Percentiles rank a stretch among this genome's conserved stretches.
Evolutionary conservation across 2,888 invertebrate species (phyloP).

Genomic region (Gonocerus acuteangulatus): DNA sequence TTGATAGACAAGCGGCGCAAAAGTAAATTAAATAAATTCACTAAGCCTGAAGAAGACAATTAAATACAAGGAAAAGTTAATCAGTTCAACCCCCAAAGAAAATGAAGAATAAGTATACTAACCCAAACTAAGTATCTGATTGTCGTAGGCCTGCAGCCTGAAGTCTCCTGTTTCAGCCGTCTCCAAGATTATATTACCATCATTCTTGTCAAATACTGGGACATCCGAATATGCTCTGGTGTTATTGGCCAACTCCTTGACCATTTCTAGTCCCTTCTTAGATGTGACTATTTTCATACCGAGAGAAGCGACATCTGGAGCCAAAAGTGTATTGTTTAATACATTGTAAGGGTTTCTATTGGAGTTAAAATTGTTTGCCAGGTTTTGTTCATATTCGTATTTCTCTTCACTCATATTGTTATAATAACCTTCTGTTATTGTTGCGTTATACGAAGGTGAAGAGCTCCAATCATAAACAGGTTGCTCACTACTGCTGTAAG

Average conservation of each 20-base stretch:
- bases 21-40: too few species aligned
- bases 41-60: too few species aligned
- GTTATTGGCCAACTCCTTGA: neutral
- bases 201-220: neutral
- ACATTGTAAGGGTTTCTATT: neutral
- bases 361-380: too few species aligned
- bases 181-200: neutral
- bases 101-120: neutral
- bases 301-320: slow-evolving; percentile 22
- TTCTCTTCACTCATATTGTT: too few species aligned
- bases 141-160: slow-evolving; percentile 1
- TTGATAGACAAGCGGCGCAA: too few species aligned
- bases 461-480: too few species aligned
- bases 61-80: too few species aligned
- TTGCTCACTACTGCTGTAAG: too few species aligned
- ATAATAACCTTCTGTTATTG: too few species aligned
- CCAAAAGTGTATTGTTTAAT: slow-evolving; percentile 11
- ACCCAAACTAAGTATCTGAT: slow-evolving; percentile 12
- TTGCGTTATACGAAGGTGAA: too few species aligned
- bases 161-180: slow-evolving; percentile 19
- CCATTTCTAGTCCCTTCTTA: slow-evolving; percentile 20
- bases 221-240: neutral
- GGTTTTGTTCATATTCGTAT: too few species aligned
- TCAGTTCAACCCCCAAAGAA: too few species aligned
- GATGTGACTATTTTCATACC: slow-evolving; percentile 26